Percentiles rank a stretch among this genome's conserved stretches.
These are phyloP conservation scores for Bombus cullumanus DNA, from an alignment of 1,140 invertebrate species.

Conservation along the genomic window DNA sequence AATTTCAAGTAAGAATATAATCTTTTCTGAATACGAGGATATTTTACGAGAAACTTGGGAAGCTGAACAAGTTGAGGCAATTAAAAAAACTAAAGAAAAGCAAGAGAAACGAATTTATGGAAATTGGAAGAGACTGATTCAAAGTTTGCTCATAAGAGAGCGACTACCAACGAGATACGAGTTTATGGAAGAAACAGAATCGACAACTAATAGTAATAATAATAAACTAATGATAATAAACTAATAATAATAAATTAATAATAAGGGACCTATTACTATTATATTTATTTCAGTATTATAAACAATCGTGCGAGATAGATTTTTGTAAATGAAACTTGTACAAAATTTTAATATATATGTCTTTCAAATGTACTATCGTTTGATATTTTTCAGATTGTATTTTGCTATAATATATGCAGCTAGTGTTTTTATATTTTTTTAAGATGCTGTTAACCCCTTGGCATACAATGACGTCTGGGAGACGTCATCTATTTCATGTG, in stretches of 20 bases:
- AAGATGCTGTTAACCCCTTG: background rate
- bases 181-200: constrained; percentile 80
- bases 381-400: background rate
- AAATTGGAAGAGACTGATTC: constrained; percentile 95
- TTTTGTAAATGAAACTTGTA: background rate
- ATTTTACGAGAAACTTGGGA: constrained; percentile 95
- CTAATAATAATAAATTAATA: background rate
- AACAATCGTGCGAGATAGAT: too few relatives aligned
- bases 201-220: constrained; percentile 10
- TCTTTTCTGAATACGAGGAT: constrained; percentile 89
- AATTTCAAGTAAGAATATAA: background rate
- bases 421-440: background rate
- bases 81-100: constrained; percentile 89
- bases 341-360: constrained; percentile 8
- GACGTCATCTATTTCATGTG: too few relatives aligned
- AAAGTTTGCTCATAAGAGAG: constrained; percentile 93
- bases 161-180: constrained; percentile 91
- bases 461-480: too few relatives aligned
- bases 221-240: background rate
- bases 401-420: background rate
- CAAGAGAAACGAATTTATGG: constrained; percentile 91
- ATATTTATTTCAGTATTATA: background rate
- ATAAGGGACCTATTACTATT: background rate
- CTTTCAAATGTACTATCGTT: too few relatives aligned
- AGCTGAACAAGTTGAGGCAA: constrained; percentile 88